Conservation (phyloP, 2,797 vertebrate species). For the Sebastiscus tertius region DNA sequence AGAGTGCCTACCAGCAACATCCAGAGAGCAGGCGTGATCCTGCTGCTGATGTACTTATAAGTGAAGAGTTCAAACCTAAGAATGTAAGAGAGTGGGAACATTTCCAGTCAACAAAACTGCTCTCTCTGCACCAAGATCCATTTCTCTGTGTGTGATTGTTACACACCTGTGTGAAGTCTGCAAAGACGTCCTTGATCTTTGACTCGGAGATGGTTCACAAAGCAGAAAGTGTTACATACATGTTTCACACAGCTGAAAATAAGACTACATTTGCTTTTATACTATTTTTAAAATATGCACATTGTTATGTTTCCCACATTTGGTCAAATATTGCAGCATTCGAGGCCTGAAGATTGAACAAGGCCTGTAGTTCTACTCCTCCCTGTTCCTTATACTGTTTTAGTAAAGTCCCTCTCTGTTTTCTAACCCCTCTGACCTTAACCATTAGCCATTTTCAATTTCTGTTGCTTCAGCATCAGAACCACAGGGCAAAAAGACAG, state of each 20-base stretch:
- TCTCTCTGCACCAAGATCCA: not conserved
- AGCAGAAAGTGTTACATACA: no score
- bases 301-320: not conserved
- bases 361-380: not conserved
- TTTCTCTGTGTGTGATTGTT: not conserved
- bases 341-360: not conserved
- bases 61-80: not conserved
- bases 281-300: not conserved
- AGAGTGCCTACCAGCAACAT: not conserved
- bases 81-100: not conserved
- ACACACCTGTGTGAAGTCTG: not conserved
- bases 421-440: not conserved
- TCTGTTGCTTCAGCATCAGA: not conserved
- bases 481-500: not conserved
- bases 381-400: not conserved
- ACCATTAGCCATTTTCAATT: not conserved
- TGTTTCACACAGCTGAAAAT: no score
- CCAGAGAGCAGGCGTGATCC: not conserved
- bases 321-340: not conserved
- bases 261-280: no score
- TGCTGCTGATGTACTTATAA: not conserved
- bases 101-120: not conserved
- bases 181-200: not conserved
- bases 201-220: no score
- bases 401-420: not conserved